Base-by-base conservation (phyloP, 2,113 vertebrate species). In the Petrocephalus zakoni region DNA sequence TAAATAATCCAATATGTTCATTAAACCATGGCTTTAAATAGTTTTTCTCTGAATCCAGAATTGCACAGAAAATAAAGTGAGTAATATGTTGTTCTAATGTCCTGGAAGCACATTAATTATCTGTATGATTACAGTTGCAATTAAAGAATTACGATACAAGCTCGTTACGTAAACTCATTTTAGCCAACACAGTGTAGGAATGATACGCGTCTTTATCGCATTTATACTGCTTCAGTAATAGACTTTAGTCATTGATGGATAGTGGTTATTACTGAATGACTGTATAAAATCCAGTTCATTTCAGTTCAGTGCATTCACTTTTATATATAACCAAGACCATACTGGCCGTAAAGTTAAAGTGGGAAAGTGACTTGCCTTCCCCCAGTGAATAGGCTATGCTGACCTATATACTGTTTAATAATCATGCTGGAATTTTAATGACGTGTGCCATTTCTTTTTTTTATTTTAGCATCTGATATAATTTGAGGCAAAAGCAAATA, bases 401-500 rank as follows among this genome's bases (percentile, higher is more conserved):
- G 29, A 61, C 37, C 51, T 9, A 87, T 64, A 42, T 47, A 58
- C 34, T 61, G 55, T 64, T n/a, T 58, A 46, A 42, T 61, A 61
- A n/a, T 87, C 86, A 87, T 88, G 1, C 90, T 72, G 87, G 82
- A 91, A 91, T 88, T 55, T 86, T 88, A 83, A 89, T 75, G 83
- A 90, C 89, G 89, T 49, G 90, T 90, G 58, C 90, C 90, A 92
- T 68, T 68, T 68, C 11, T 49, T 49, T 82, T 92, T 92, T 90
- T 93, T 94, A 92, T 92, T 93, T 91, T 88, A 89, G 89, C 87
- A 93, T 88, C 90, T 90, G 89, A 90, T 92, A 93, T 91, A 86
- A 53, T 64, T 46, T 64, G 53, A 61, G 64, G 53, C 89, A 93
- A 94, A 91, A 91, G 89, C 92, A 94, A 94, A 95, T 93, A 93